Percentiles rank a stretch among this genome's conserved stretches.
phyloP scores from a whole-genome alignment of 2,888 invertebrate genomes.

The Leucophenga maculata region DNA sequence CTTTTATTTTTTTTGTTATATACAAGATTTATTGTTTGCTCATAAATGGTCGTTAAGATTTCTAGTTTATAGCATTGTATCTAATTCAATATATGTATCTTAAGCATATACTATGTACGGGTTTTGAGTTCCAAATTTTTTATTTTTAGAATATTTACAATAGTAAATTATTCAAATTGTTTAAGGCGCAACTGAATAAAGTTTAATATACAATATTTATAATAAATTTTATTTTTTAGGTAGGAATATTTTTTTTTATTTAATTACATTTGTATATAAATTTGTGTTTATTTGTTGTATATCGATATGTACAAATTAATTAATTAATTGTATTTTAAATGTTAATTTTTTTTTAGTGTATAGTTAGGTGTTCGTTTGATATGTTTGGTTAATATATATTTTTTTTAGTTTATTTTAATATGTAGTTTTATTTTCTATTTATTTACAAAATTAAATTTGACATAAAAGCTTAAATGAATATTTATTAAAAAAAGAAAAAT shows the following conservation, averaged over 20 bases:
- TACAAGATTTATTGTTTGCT: conserved; percentile 44
- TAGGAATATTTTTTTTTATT: conserved; percentile 7
- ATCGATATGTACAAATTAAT: conserved; percentile 28
- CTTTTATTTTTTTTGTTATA: conserved; percentile 39
- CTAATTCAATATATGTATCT: not conserved
- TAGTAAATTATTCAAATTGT: conserved; percentile 24
- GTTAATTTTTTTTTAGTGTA: conserved; percentile 46
- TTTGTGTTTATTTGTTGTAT: conserved; percentile 11
- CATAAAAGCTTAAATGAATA: not conserved
- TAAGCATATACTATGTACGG: not conserved
- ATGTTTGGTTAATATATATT: conserved; percentile 66
- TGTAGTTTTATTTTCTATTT: conserved; percentile 31
- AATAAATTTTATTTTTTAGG: conserved; percentile 21
- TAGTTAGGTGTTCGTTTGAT: conserved; percentile 70
- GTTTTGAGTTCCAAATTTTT: not conserved
- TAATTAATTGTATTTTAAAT: conserved; percentile 21
- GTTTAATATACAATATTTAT: conserved; percentile 52
- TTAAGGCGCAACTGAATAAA: conserved; percentile 57
- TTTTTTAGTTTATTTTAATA: conserved; percentile 43
- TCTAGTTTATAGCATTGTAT: not conserved
- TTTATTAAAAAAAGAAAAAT: not conserved
- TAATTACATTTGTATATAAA: not conserved
- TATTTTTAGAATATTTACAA: conserved; percentile 5
- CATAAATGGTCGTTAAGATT: conserved; percentile 18
- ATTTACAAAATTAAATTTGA: conserved; percentile 47